A percentile compares a stretch with the other conserved stretches of the same genome.
phyloP scores from a whole-genome alignment of 2,113 vertebrate genomes.

The Orthonyx spaldingii region DNA sequence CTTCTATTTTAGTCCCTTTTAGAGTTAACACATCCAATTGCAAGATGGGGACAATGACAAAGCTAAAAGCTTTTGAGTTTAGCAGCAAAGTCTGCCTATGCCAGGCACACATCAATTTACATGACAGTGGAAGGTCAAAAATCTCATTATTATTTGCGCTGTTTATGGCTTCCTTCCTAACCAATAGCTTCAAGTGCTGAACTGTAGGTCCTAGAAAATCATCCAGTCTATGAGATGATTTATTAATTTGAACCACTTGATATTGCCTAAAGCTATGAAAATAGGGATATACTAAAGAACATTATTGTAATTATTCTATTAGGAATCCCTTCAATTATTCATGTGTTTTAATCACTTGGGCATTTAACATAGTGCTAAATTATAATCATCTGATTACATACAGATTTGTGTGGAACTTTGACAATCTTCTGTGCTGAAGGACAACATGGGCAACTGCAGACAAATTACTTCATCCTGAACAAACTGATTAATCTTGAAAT shows the following conservation, averaged over 20 bases:
- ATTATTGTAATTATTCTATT: slow-evolving; percentile 40
- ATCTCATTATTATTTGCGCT: slow-evolving; percentile 13
- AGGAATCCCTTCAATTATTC: slow-evolving; percentile 28
- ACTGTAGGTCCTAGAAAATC: background rate
- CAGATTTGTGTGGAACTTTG: background rate
- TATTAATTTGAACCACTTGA: slow-evolving; percentile 18
- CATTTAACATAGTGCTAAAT: slow-evolving; percentile 19
- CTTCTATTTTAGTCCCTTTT: background rate
- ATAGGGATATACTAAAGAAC: background rate
- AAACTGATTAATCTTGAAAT: background rate
- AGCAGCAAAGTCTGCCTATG: background rate
- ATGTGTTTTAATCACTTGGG: slow-evolving; percentile 35
- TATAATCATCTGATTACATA: background rate
- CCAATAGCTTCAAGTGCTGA: background rate
- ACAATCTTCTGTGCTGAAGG: background rate
- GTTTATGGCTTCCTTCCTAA: background rate
- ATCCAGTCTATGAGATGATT: background rate
- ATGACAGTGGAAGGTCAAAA: background rate
- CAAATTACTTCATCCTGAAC: background rate
- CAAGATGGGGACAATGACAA: background rate
- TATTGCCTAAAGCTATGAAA: slow-evolving; percentile 32
- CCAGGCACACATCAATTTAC: slow-evolving; percentile 1
- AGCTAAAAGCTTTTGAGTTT: slow-evolving; percentile 11
- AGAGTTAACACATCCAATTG: background rate
- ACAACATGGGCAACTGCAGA: background rate